Percentiles rank a stretch among this genome's conserved stretches.
Conservation (phyloP, 1,140 invertebrate genomes). For the Oedothorax gibbosus region DNA sequence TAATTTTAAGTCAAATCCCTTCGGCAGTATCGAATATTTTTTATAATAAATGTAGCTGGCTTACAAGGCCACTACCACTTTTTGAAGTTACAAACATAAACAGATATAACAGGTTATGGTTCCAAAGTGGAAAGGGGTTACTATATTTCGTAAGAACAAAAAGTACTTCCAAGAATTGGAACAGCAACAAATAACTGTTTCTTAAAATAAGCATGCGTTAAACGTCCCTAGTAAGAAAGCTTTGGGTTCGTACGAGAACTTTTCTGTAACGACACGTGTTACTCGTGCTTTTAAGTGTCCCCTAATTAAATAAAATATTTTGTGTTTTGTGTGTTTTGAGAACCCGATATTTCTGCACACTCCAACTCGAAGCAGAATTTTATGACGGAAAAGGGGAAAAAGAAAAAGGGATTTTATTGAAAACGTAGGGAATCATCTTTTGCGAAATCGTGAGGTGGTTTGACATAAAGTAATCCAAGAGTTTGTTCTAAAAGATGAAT, state of each 20-base stretch:
- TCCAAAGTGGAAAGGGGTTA: no score
- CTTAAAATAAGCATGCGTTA: no score
- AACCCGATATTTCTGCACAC: constrained; percentile 23
- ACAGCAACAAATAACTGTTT: background rate
- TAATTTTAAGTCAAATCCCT: no score
- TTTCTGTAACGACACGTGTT: constrained; percentile 38
- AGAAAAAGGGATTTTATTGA: constrained; percentile 43
- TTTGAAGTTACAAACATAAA: no score
- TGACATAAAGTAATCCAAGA: no score
- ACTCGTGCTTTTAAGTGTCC: constrained; percentile 34
- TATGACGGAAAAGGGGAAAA: constrained; percentile 38
- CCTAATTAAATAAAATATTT: constrained; percentile 53
- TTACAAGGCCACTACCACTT: no score
- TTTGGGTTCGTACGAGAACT: no score
- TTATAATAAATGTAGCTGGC: no score
- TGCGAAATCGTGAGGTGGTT: background rate
- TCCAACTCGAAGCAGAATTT: constrained; percentile 31
- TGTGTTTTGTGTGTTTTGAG: constrained; percentile 40
- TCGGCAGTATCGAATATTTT: no score
- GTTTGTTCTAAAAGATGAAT: background rate
- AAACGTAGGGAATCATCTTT: constrained; percentile 16
- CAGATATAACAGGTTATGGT: no score
- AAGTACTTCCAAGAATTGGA: constrained; percentile 9
- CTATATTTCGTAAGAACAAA: no score
- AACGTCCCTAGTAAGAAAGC: no score